Evolutionary conservation across 2,113 vertebrate species (phyloP), one percentile per base, ranked within the genome.

Genomic region (Turnix velox): DNA sequence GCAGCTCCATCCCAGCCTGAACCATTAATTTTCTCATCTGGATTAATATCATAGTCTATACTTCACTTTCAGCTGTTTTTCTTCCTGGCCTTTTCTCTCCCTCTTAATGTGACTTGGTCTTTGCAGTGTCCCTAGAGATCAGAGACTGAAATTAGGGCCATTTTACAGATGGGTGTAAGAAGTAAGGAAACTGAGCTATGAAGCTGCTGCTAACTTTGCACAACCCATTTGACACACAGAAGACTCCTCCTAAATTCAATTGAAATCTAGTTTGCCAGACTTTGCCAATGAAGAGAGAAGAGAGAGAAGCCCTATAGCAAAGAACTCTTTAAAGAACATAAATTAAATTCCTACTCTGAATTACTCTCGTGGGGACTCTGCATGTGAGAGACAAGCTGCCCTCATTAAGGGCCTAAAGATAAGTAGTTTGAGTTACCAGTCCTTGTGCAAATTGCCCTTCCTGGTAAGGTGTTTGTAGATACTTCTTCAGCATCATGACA

Each of bases 281-380:
- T 71, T 76, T 80, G 68, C 76, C 18, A 15, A 4, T 67, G 61
- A 55, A 81, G 52, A 62, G 48, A 28, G 30, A 14, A 69, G 55
- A 18, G 49, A 79, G 39, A 66, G 45, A 82, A 94, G 80, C 84
- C 87, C 81, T 84, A 59, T 67, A 91, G 81, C 73, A 80, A 87
- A 81, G 61, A 91, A 43, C 73, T 85, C 69, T 74, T 87, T 78
- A 74, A 92, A 82, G 61, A 92, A 43, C 43, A 78, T 67, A 63
- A 92, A 86, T 95, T 90, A 81, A 92, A 62, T 75, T 75, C 48
- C 39, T 84, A 10, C 35, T 87, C 77, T 72, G 69, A 88, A 84
- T 93, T 84, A 81, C 52, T 74, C 65, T 74, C 52, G 0, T 19
- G 57, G 52, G 84, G 37, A 59, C 59, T 58, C 80, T 58, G 27